Evolutionary conservation across 2,888 invertebrate species (phyloP).

Genomic region (Eilema sororculum): DNA sequence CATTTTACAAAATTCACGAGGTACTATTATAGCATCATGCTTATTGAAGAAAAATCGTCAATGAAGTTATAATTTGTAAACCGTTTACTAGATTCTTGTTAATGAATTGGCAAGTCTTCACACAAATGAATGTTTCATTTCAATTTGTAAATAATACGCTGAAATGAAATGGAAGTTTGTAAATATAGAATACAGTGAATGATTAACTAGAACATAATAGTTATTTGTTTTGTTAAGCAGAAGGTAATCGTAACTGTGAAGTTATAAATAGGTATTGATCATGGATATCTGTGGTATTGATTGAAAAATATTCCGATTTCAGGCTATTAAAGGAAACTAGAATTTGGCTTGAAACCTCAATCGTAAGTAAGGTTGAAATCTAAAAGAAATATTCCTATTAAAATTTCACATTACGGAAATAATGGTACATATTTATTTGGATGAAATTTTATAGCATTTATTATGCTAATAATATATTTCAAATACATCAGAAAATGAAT

Average conservation of each 20-base stretch:
- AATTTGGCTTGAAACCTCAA: neutral
- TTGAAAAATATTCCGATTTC: too few species aligned
- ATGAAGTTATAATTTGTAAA: neutral
- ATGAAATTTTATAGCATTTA: too few species aligned
- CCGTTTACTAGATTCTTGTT: neutral
- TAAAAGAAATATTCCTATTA: too few species aligned
- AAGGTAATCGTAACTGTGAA: neutral
- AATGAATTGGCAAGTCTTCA: neutral
- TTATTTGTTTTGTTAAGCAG: neutral
- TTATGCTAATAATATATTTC: too few species aligned
- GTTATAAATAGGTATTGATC: neutral
- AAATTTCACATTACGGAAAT: too few species aligned
- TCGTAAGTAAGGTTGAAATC: too few species aligned
- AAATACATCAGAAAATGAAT: too few species aligned
- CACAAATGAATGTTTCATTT: conserved; percentile 10
- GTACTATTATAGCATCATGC: neutral
- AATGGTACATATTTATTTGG: too few species aligned
- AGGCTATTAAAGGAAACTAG: neutral
- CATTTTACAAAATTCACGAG: neutral
- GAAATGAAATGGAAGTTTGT: conserved; percentile 9
- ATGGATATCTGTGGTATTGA: too few species aligned
- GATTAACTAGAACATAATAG: neutral
- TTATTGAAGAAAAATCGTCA: neutral
- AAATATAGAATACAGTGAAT: conserved; percentile 5
- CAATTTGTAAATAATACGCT: conserved; percentile 3